Evolutionary conservation across 1,140 invertebrate species (phyloP).

Genomic region (Phthorimaea operculella): DNA sequence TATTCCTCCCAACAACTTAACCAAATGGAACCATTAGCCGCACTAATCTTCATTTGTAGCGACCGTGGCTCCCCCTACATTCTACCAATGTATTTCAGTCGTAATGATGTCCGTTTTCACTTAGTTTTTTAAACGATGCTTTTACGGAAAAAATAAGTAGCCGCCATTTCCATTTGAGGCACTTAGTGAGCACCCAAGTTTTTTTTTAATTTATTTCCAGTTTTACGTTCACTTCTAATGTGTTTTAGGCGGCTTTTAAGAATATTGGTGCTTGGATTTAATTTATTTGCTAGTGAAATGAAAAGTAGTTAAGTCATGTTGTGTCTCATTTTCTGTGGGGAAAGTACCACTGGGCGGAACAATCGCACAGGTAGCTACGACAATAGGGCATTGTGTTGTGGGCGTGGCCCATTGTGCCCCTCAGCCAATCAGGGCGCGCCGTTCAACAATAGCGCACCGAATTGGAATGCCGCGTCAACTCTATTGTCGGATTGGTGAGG

Average conservation of each 20-base stretch:
- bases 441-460: constrained; percentile 59
- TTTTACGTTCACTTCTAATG: constrained; percentile 28
- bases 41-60: constrained; percentile 34
- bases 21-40: constrained; percentile 35
- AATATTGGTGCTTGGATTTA: constrained; percentile 1
- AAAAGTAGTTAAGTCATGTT: not conserved
- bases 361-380: constrained; percentile 25
- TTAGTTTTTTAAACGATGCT: constrained; percentile 49
- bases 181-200: constrained; percentile 31
- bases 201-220: constrained; percentile 30
- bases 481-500: constrained; percentile 51
- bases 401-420: constrained; percentile 57
- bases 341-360: constrained; percentile 30
- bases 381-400: constrained; percentile 58
- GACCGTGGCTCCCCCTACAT: constrained; percentile 25
- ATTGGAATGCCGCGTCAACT: constrained; percentile 48
- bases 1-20: constrained; percentile 15
- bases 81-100: constrained; percentile 11
- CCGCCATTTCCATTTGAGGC: constrained; percentile 35
- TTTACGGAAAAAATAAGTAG: constrained; percentile 45
- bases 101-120: constrained; percentile 34
- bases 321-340: not conserved
- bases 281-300: not conserved
- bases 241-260: constrained; percentile 27
- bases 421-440: constrained; percentile 40